Evolutionary conservation across 2,888 invertebrate genomes (phyloP).

Genomic region (Emesis russula): DNA sequence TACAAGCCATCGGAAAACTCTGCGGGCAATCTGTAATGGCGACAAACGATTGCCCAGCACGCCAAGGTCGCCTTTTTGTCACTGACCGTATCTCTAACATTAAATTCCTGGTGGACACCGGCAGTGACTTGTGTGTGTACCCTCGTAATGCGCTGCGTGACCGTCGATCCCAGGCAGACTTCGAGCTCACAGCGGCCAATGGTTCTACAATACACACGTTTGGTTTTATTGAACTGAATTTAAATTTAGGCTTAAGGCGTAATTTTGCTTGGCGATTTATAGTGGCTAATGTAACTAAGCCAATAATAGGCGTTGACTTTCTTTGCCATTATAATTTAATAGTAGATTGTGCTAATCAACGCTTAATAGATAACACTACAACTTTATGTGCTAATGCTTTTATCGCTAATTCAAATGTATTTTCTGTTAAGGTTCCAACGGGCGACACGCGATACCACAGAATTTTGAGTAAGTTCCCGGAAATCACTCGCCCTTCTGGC

Average conservation of each 20-base stretch:
- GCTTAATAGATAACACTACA: slow-evolving; percentile 69
- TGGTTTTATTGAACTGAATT: slow-evolving; percentile 44
- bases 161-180: slow-evolving; percentile 41
- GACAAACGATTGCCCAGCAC: no score
- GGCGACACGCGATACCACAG: slow-evolving; percentile 49
- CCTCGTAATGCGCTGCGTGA: slow-evolving; percentile 44
- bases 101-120: slow-evolving; percentile 15
- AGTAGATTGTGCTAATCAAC: slow-evolving; percentile 83
- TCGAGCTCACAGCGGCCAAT: slow-evolving; percentile 65
- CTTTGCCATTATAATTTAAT: slow-evolving; percentile 86
- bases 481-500: slow-evolving; percentile 70
- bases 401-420: neutral
- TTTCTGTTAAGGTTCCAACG: neutral
- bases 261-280: slow-evolving; percentile 80
- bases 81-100: neutral
- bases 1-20: no score
- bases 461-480: slow-evolving; percentile 52
- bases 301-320: slow-evolving; percentile 90
- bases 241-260: slow-evolving; percentile 58
- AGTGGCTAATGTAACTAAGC: slow-evolving; percentile 88
- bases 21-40: no score
- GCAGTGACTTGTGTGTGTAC: slow-evolving; percentile 58
- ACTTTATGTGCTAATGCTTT: slow-evolving; percentile 27
- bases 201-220: slow-evolving; percentile 62
- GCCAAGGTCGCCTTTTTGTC: slow-evolving; percentile 10